These are phyloP conservation scores for Anastrepha obliqua DNA, from an alignment of 1,140 invertebrate genomes.

Conservation along the genomic window DNA sequence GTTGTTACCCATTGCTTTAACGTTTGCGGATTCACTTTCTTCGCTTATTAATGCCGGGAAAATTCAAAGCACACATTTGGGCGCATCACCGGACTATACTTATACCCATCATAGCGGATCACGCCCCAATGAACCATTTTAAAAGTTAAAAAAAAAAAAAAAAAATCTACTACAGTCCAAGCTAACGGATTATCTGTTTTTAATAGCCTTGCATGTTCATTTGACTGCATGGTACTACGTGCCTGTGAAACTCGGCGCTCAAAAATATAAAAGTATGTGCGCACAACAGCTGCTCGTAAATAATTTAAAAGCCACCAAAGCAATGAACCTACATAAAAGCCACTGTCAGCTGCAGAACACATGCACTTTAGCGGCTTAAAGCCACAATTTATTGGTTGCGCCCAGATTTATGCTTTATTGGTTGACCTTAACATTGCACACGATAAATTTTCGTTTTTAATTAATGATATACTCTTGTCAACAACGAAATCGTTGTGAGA, in stretches of 20 bases:
- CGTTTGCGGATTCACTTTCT: too few species aligned
- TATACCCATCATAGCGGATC: too few species aligned
- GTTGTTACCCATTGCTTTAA: too few species aligned
- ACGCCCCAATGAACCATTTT: background rate
- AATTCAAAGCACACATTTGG: background rate
- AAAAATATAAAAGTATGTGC: constrained; percentile 12
- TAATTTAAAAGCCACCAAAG: constrained; percentile 32
- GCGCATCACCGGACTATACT: background rate
- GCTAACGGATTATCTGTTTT: background rate
- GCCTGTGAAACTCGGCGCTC: background rate
- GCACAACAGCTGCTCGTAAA: background rate
- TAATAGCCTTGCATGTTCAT: background rate
- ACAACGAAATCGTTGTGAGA: background rate
- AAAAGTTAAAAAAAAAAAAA: background rate
- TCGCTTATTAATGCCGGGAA: too few species aligned
- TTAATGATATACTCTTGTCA: background rate
- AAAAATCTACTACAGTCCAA: background rate
- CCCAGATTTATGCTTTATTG: constrained; percentile 51
- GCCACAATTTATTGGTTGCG: background rate
- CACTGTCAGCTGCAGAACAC: background rate
- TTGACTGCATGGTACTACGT: background rate
- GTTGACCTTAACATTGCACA: constrained; percentile 39
- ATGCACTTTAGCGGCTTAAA: background rate
- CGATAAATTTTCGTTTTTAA: constrained; percentile 46
- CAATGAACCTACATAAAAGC: constrained; percentile 9